phyloP scores from a whole-genome alignment of 2,797 vertebrate species.

The Ctenosaura bakeri region DNA sequence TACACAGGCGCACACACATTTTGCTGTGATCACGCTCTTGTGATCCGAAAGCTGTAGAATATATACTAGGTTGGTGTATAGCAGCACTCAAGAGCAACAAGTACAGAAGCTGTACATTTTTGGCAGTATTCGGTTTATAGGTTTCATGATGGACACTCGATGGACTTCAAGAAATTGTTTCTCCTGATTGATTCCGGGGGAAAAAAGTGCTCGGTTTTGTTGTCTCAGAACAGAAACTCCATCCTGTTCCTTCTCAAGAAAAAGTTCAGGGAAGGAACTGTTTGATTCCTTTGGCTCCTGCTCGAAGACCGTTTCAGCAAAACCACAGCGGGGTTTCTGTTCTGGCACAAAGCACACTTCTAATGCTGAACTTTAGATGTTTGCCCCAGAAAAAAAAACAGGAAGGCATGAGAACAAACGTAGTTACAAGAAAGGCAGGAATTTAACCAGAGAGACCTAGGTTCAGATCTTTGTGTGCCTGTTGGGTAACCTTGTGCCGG shows the following conservation, averaged over 20 bases:
- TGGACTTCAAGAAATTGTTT: background rate
- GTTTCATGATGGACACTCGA: background rate
- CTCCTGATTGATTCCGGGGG: no score
- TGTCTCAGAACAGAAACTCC: background rate
- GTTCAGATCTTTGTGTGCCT: background rate
- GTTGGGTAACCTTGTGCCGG: no score
- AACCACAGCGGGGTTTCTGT: background rate
- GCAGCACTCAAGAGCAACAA: background rate
- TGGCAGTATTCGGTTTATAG: background rate
- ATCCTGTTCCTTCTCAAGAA: background rate
- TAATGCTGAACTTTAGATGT: background rate
- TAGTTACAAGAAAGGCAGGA: background rate
- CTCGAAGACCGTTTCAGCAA: background rate
- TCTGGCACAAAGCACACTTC: no score
- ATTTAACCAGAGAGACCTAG: background rate
- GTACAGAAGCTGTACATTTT: conserved; percentile 20
- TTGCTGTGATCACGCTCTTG: background rate
- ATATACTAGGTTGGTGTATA: background rate
- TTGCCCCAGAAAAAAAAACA: background rate
- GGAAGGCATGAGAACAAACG: no score
- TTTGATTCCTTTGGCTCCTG: background rate
- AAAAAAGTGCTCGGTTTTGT: background rate
- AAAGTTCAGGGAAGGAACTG: background rate
- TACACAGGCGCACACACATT: background rate
- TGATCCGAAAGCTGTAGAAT: background rate